Evolutionary conservation across 2,797 vertebrate species (phyloP).

Genomic region (Pseudopleuronectes americanus): DNA sequence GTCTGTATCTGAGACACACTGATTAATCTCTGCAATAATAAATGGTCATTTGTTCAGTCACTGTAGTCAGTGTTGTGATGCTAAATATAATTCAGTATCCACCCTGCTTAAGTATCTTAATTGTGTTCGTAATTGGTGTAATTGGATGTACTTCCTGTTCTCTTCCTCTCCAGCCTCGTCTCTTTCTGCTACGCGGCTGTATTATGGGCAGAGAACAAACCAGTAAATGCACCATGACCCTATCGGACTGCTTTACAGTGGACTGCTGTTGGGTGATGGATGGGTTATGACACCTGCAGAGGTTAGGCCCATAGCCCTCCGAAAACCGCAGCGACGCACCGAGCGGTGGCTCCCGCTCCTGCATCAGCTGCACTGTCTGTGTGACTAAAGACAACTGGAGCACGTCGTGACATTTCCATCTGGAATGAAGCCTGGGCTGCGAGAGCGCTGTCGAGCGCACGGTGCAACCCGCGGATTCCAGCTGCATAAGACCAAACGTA

Average conservation of each 20-base stretch:
- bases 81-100: not conserved
- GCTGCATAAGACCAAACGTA: slow-evolving; percentile 59
- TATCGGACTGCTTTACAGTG: slow-evolving; percentile 60
- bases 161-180: slow-evolving; percentile 4
- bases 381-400: slow-evolving; percentile 72
- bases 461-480: slow-evolving; percentile 48
- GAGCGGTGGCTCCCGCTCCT: slow-evolving; percentile 45
- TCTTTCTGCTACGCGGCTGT: slow-evolving; percentile 23
- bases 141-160: slow-evolving; percentile 11
- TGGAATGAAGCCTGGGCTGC: slow-evolving; percentile 48
- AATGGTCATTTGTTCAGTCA: too few relatives aligned
- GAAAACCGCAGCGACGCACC: slow-evolving; percentile 51
- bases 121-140: slow-evolving; percentile 14
- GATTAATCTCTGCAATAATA: slow-evolving; percentile 2
- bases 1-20: too few relatives aligned
- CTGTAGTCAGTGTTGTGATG: slow-evolving; percentile 4
- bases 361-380: slow-evolving; percentile 56
- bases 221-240: slow-evolving; percentile 68
- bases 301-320: slow-evolving; percentile 62
- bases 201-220: slow-evolving; percentile 54
- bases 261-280: slow-evolving; percentile 68
- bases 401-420: slow-evolving; percentile 75
- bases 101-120: slow-evolving; percentile 13
- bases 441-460: slow-evolving; percentile 57
- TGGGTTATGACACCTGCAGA: slow-evolving; percentile 76